Evolutionary conservation across 2,888 invertebrate genomes (phyloP), one percentile per base, ranked within the genome.

Genomic region (Nomada flava): DNA sequence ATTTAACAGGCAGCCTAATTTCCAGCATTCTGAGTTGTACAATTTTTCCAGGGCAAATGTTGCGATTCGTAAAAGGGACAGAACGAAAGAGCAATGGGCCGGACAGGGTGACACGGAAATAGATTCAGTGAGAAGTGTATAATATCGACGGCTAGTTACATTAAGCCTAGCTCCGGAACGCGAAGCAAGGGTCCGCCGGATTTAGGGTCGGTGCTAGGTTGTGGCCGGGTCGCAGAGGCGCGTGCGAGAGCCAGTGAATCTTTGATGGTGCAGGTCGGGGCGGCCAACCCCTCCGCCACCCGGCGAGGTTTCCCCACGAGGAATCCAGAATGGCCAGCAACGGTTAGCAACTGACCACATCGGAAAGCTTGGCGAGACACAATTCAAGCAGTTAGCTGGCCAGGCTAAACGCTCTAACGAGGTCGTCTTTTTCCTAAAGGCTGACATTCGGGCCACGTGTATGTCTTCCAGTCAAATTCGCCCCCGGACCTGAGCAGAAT

Each of bases 231-330:
- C 89, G 85, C 89, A 90, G 88, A 88, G 89, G 79, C 90, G 90
- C 92, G 92, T 91, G 92, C 86, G 89, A 91, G 89, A 89, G 81
- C 83, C 87, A 82, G 86, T 92, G 92, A 92, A 92, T 92, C 92
- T 92, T 92, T 92, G 91, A 92, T 92, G 91, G 86, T 81, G 77
- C 62, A 90, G 89, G 86, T 89, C 85, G 89, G 88, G 83, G 84
- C 86, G 85, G 76, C 81, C 87, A 81, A 83, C 86, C 89, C 89
- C 89, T 89, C 80, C 67, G 42, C 26, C 64, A 64, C 55, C 68
- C 64, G 64, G 26, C 67, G 76, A 76, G 79, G 50, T 83, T 86
- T 87, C 79, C 87, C 89, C 85, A 72, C 68, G 88, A 87, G 89
- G 79, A 85, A 85, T 87, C 75, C 44, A 76, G 77, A 71, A 84